Evolutionary conservation across 2,888 invertebrate genomes (phyloP).

Genomic region (Thyatira batis): DNA sequence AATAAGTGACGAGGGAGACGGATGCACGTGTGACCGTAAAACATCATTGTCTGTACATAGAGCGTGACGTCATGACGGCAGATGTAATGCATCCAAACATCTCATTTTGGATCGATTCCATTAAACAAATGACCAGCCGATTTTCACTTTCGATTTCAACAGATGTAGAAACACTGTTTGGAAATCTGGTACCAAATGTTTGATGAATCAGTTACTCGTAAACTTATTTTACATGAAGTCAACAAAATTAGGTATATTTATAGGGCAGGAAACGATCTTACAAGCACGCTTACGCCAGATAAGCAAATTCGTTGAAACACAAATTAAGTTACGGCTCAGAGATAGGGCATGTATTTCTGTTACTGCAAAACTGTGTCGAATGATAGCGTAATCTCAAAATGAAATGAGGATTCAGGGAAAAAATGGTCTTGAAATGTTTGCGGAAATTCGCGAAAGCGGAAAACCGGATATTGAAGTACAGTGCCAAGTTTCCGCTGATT

Average conservation of each 20-base stretch:
- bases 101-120: neutral
- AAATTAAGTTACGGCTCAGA: neutral
- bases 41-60: neutral
- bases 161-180: neutral
- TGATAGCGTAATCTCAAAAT: neutral
- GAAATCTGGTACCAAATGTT: neutral
- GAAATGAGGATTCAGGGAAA: neutral
- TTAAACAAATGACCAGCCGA: neutral
- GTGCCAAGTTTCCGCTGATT: neutral
- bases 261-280: neutral
- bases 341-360: neutral
- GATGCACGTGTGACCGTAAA: neutral
- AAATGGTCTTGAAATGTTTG: neutral
- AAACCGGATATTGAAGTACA: neutral
- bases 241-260: neutral
- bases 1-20: neutral
- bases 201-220: neutral
- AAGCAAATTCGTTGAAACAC: neutral
- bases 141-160: neutral
- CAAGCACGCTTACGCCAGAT: neutral
- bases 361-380: neutral
- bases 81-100: neutral
- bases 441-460: neutral
- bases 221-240: neutral
- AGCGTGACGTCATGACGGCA: neutral